Conservation (phyloP, 2,797 vertebrate species). For the Erithacus rubecula region DNA sequence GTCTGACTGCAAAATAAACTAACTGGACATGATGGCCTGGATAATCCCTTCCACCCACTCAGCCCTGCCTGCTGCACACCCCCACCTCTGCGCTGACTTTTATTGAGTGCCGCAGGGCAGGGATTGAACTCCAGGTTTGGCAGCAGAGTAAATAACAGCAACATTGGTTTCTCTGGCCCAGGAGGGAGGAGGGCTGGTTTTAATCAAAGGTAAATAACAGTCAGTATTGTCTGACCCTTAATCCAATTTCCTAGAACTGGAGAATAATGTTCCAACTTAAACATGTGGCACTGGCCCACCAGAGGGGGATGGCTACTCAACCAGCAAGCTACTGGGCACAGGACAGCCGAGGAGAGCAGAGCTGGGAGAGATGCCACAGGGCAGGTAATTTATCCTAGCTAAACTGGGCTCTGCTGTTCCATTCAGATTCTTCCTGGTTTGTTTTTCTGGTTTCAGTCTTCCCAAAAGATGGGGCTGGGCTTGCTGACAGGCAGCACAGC, state of each 20-base stretch:
- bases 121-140: constrained; percentile 46
- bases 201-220: constrained; percentile 71
- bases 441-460: background rate
- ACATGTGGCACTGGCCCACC: background rate
- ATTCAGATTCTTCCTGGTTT: background rate
- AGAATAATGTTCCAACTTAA: constrained; percentile 40
- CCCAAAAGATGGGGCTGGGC: background rate
- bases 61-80: background rate
- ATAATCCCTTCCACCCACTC: constrained; percentile 13
- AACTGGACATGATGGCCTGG: background rate
- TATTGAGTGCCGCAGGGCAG: constrained; percentile 45
- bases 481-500: background rate
- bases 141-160: constrained; percentile 64
- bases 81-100: background rate
- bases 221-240: constrained; percentile 55
- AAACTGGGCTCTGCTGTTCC: background rate
- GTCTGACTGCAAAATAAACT: background rate
- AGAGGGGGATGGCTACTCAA: background rate
- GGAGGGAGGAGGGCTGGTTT: constrained; percentile 51
- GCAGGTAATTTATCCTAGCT: background rate
- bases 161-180: background rate
- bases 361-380: background rate
- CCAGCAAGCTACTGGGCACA: background rate
- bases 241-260: constrained; percentile 61
- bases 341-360: background rate